Percentiles rank a stretch among this genome's conserved stretches.
Conservation (phyloP, 1,140 invertebrate genomes). For the Coenobita brevimanus region DNA sequence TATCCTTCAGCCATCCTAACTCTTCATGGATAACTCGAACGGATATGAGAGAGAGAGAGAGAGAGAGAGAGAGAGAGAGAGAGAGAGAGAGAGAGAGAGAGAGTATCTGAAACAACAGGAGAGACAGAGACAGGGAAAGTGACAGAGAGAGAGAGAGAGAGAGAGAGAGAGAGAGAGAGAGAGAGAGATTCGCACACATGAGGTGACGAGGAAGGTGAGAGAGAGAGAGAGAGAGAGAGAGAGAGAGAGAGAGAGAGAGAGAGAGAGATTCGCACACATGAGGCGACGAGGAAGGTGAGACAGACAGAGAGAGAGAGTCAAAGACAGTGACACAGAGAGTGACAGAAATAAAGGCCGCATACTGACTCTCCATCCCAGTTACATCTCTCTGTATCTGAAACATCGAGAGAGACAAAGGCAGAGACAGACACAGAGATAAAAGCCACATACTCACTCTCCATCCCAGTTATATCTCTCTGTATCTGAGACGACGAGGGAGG, state of each 20-base stretch:
- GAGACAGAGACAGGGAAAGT: background rate
- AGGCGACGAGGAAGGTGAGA: background rate
- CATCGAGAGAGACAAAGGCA: slow-evolving; percentile 74
- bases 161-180: background rate
- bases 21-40: background rate
- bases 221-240: slow-evolving; percentile 28
- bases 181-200: no score
- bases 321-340: background rate
- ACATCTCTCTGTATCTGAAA: slow-evolving; percentile 72
- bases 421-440: no score
- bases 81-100: slow-evolving; percentile 30
- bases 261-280: no score
- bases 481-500: no score
- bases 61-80: background rate
- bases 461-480: no score
- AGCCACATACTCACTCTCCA: background rate
- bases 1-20: background rate
- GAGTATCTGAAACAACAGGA: background rate
- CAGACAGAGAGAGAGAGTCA: background rate
- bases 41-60: no score
- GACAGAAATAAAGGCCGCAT: background rate
- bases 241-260: slow-evolving; percentile 21
- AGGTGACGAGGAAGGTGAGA: no score
- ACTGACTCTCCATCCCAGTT: slow-evolving; percentile 71
- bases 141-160: no score